These are phyloP conservation scores for Oncorhynchus nerka DNA, from an alignment of 2,113 vertebrate genomes.

Conservation along the genomic window DNA sequence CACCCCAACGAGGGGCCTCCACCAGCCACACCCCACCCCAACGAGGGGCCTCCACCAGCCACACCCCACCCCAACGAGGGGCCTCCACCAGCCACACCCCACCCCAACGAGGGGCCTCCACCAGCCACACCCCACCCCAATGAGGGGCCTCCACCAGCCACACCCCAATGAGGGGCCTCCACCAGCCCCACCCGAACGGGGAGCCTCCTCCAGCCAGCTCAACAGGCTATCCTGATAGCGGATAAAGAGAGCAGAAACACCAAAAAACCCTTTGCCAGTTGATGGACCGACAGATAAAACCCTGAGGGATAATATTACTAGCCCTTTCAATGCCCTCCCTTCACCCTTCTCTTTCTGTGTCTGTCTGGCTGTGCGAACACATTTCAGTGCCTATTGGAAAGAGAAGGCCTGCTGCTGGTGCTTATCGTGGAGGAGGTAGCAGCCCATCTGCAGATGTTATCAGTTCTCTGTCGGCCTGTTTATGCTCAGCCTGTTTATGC, in stretches of 20 bases:
- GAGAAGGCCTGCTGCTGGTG: slow-evolving; percentile 41
- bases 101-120: neutral
- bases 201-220: neutral
- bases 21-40: too few relatives aligned
- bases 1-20: too few relatives aligned
- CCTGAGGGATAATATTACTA: neutral
- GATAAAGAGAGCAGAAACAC: slow-evolving; percentile 36
- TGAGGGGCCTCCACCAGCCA: too few relatives aligned
- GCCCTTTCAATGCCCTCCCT: neutral
- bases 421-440: slow-evolving; percentile 49
- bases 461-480: slow-evolving; percentile 43
- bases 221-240: slow-evolving; percentile 50
- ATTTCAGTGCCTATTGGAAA: slow-evolving; percentile 51
- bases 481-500: slow-evolving; percentile 44
- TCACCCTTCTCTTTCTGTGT: neutral
- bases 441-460: slow-evolving; percentile 67
- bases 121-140: neutral
- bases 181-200: too few relatives aligned
- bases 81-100: too few relatives aligned
- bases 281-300: neutral
- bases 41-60: neutral
- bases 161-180: too few relatives aligned
- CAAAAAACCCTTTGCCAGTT: neutral
- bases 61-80: too few relatives aligned
- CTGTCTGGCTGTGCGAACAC: slow-evolving; percentile 7